Evolutionary conservation across 2,113 vertebrate species (phyloP).

Genomic region (Takifugu flavidus): DNA sequence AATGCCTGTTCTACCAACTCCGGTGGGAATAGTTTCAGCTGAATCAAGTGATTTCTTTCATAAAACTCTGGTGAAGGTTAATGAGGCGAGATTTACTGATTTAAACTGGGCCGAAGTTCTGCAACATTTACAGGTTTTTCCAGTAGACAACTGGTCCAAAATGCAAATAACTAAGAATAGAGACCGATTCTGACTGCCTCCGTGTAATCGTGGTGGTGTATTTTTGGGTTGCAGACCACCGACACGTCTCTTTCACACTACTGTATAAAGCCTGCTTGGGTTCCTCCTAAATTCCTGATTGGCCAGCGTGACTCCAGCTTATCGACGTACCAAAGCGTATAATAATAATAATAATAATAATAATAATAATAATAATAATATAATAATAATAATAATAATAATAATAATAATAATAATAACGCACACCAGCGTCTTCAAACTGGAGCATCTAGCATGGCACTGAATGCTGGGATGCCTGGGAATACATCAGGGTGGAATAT

Average conservation of each 20-base stretch:
- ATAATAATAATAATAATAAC: background rate
- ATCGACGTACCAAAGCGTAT: background rate
- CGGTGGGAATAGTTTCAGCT: too few relatives aligned
- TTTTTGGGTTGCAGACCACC: background rate
- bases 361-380: too few relatives aligned
- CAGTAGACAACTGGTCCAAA: too few relatives aligned
- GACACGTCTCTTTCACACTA: background rate
- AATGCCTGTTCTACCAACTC: too few relatives aligned
- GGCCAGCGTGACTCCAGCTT: background rate
- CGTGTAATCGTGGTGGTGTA: too few relatives aligned
- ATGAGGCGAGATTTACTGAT: too few relatives aligned
- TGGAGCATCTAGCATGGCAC: constrained; percentile 6
- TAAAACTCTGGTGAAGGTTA: too few relatives aligned
- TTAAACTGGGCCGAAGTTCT: too few relatives aligned
- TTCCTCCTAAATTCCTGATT: background rate
- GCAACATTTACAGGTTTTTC: too few relatives aligned
- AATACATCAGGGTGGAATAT: constrained; percentile 3
- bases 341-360: background rate
- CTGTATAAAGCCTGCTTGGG: background rate
- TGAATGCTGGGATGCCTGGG: constrained; percentile 11
- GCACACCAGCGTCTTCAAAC: constrained; percentile 19
- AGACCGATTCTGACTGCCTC: too few relatives aligned
- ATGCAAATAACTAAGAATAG: too few relatives aligned
- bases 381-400: background rate
- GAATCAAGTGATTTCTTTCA: too few relatives aligned